phyloP scores from a whole-genome alignment of 2,797 vertebrate species.

The Fratercula arctica region DNA sequence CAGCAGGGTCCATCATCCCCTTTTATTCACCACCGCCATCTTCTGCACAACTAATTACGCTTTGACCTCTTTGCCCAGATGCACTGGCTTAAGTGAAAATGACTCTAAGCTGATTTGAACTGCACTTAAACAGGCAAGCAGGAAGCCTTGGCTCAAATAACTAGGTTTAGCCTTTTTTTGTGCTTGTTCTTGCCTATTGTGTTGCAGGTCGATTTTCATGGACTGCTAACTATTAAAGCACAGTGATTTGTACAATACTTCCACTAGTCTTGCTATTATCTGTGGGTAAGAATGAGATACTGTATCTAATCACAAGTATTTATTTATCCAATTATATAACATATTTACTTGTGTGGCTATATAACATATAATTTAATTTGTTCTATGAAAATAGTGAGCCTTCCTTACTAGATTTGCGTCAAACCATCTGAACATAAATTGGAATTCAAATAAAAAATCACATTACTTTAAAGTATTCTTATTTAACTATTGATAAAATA shows the following conservation, averaged over 20 bases:
- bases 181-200: slow-evolving; percentile 1
- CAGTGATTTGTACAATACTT: slow-evolving; percentile 15
- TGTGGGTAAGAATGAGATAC: slow-evolving; percentile 20
- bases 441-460: slow-evolving; percentile 63
- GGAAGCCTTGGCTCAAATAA: slow-evolving; percentile 2
- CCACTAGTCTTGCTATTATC: background rate
- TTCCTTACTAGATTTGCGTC: slow-evolving; percentile 58
- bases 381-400: slow-evolving; percentile 22
- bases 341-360: slow-evolving; percentile 49
- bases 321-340: slow-evolving; percentile 51
- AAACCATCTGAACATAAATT: slow-evolving; percentile 36
- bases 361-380: slow-evolving; percentile 56
- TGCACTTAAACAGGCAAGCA: background rate
- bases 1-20: background rate
- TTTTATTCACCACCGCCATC: background rate
- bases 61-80: background rate
- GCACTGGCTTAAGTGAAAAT: slow-evolving; percentile 31
- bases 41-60: background rate
- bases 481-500: slow-evolving; percentile 68
- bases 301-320: slow-evolving; percentile 56
- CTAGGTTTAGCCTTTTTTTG: background rate
- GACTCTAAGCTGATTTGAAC: background rate
- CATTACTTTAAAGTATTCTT: slow-evolving; percentile 64
- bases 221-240: slow-evolving; percentile 40
- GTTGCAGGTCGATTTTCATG: slow-evolving; percentile 28